Percentiles rank a stretch among this genome's conserved stretches.
Conservation (phyloP, 2,797 vertebrate species). For the Pangasius larnaudii region DNA sequence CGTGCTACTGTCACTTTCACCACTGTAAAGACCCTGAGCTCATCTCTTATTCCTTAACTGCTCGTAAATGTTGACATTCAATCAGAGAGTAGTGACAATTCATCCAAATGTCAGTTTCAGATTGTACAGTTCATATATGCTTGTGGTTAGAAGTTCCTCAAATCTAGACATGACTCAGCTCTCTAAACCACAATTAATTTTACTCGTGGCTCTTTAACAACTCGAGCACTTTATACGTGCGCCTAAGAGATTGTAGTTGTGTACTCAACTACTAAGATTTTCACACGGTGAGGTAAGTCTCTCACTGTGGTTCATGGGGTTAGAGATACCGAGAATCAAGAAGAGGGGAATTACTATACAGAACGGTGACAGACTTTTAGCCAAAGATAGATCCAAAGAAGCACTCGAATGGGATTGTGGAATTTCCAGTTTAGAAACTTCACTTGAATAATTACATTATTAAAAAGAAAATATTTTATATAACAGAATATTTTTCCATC, state of each 20-base stretch:
- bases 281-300: neutral
- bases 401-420: neutral
- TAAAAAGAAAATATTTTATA: neutral
- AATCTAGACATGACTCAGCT: constrained; percentile 17
- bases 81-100: constrained; percentile 16
- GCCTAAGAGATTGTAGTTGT: neutral
- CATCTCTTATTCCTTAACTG: constrained; percentile 16
- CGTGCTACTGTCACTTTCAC: constrained; percentile 7
- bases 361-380: neutral
- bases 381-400: constrained; percentile 9
- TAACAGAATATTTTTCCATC: neutral
- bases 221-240: neutral
- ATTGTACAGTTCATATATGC: neutral
- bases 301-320: neutral
- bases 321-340: constrained; percentile 23
- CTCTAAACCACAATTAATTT: constrained; percentile 31
- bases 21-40: constrained; percentile 9
- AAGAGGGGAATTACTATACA: constrained; percentile 20
- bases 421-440: constrained; percentile 9
- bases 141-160: constrained; percentile 27
- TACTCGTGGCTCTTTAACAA: constrained; percentile 3
- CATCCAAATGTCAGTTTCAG: constrained; percentile 26
- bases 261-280: neutral
- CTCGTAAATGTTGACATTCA: constrained; percentile 17
- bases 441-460: neutral